Conservation (phyloP, 1,140 invertebrate genomes). For the Apocrypta bakeri region DNA sequence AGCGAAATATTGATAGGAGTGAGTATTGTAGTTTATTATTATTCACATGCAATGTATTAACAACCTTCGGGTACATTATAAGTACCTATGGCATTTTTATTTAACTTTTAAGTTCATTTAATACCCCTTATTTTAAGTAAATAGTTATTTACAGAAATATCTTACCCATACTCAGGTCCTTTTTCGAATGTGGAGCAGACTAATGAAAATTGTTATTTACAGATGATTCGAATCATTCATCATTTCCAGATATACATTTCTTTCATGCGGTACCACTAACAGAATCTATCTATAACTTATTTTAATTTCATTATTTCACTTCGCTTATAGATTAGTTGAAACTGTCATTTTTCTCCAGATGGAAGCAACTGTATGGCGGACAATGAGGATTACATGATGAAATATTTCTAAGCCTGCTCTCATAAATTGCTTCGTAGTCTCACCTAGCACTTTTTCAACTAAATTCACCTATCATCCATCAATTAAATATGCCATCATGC, state of each 20-base stretch:
- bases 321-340: constrained; percentile 24
- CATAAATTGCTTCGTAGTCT: constrained; percentile 73
- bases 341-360: constrained; percentile 69
- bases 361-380: constrained; percentile 74
- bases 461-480: constrained; percentile 65
- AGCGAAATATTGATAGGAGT: constrained; percentile 98
- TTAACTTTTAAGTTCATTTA: constrained; percentile 1
- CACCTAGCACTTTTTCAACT: constrained; percentile 70
- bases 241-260: constrained; percentile 5
- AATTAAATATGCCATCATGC: constrained; percentile 66
- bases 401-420: constrained; percentile 69
- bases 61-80: not conserved
- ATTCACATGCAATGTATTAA: not conserved
- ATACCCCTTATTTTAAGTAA: not conserved
- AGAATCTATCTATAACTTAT: not conserved
- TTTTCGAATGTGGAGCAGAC: not conserved
- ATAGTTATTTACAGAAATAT: not conserved
- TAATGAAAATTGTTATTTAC: constrained; percentile 33
- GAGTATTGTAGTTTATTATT: constrained; percentile 74
- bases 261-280: not conserved
- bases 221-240: not conserved
- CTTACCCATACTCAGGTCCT: not conserved
- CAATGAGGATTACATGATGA: constrained; percentile 68
- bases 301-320: constrained; percentile 19
- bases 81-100: not conserved